Percentiles rank a stretch among this genome's conserved stretches.
phyloP scores from a whole-genome alignment of 2,888 invertebrate species.

The Fragum whitleyi region DNA sequence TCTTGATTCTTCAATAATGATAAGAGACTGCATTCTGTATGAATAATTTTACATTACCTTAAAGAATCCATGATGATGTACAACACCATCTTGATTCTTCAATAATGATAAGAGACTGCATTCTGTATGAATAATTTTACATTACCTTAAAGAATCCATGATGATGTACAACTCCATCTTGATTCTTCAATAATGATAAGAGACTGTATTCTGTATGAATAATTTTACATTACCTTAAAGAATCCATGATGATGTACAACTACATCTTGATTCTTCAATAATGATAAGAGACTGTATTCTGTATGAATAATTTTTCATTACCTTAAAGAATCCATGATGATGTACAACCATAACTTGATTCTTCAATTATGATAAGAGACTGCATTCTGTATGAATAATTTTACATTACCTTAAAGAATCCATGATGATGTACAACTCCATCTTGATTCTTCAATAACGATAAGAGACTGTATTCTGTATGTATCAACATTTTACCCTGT shows the following conservation, averaged over 20 bases:
- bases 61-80: conserved; percentile 91
- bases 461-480: conserved; percentile 91
- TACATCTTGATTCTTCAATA: conserved; percentile 90
- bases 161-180: too few relatives aligned
- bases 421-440: conserved; percentile 92
- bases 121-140: conserved; percentile 92
- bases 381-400: too few relatives aligned
- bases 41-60: too few relatives aligned
- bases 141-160: too few relatives aligned
- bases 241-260: conserved; percentile 92
- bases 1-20: too few relatives aligned
- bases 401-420: conserved; percentile 90
- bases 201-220: too few relatives aligned
- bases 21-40: too few relatives aligned
- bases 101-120: conserved; percentile 90
- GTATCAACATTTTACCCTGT: conserved; percentile 92
- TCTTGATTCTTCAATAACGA: conserved; percentile 90
- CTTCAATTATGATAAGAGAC: too few relatives aligned
- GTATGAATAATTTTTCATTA: too few relatives aligned
- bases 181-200: too few relatives aligned
- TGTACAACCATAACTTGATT: too few relatives aligned
- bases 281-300: conserved; percentile 90
- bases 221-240: conserved; percentile 90
- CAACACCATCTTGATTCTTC: conserved; percentile 90
- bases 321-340: too few relatives aligned